phyloP scores from a whole-genome alignment of 2,113 vertebrate species.

The Archocentrus centrarchus region DNA sequence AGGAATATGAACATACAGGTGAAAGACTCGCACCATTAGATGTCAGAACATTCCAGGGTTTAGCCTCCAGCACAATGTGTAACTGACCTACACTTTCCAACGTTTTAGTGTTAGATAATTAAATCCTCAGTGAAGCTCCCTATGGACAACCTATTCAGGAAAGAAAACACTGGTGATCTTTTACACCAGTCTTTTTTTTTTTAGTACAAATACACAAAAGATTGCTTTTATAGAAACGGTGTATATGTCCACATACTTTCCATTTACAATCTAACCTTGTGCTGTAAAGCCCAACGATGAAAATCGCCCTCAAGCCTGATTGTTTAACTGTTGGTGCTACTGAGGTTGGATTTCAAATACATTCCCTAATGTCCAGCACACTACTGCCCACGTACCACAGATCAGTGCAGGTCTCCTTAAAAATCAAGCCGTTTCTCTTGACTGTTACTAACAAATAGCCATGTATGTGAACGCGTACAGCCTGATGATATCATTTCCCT shows the following conservation, averaged over 20 bases:
- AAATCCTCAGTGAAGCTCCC: constrained; percentile 40
- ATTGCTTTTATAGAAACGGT: constrained; percentile 55
- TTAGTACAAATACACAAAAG: constrained; percentile 30
- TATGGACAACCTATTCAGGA: constrained; percentile 56
- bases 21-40: constrained; percentile 31
- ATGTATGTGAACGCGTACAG: neutral
- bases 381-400: constrained; percentile 33
- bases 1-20: constrained; percentile 30
- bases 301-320: constrained; percentile 35
- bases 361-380: constrained; percentile 49
- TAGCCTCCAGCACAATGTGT: constrained; percentile 60
- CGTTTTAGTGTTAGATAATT: constrained; percentile 7
- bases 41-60: constrained; percentile 72
- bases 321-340: constrained; percentile 55
- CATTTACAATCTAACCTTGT: constrained; percentile 38
- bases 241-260: constrained; percentile 26
- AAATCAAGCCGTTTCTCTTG: constrained; percentile 38
- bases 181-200: constrained; percentile 54
- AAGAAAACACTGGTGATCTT: constrained; percentile 60
- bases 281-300: constrained; percentile 25
- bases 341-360: constrained; percentile 36
- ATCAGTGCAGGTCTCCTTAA: constrained; percentile 33
- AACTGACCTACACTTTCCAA: constrained; percentile 13
- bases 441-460: constrained; percentile 62
- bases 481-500: constrained; percentile 3